A percentile compares a stretch with the other conserved stretches of the same genome.
Evolutionary conservation across 2,113 vertebrate genomes (phyloP).

Genomic region (Lasiurus borealis): DNA sequence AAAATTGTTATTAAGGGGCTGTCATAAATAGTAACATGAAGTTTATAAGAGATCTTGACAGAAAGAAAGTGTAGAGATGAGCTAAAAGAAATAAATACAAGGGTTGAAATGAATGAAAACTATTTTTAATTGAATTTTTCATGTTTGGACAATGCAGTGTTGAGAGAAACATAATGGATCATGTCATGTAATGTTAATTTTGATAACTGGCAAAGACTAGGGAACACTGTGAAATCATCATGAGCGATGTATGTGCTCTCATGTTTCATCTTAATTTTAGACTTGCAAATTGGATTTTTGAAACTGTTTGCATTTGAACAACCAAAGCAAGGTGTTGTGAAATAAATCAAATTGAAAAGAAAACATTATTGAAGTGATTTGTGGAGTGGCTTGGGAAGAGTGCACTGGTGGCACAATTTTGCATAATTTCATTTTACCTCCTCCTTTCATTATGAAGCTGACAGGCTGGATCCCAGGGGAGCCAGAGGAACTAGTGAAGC

Average conservation of each 20-base stretch:
- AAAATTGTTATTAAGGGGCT: constrained; percentile 58
- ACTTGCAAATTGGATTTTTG: constrained; percentile 61
- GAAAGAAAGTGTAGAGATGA: neutral
- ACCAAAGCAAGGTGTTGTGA: constrained; percentile 6
- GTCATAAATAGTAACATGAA: neutral
- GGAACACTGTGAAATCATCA: neutral
- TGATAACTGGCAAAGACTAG: constrained; percentile 18
- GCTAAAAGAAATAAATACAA: neutral
- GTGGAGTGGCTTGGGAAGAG: neutral
- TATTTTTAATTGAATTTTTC: constrained; percentile 51
- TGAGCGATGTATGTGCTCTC: neutral
- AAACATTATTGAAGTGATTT: constrained; percentile 27
- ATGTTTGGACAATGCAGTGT: neutral
- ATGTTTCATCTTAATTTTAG: constrained; percentile 29
- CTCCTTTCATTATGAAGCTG: neutral
- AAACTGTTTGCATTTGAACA: constrained; percentile 36
- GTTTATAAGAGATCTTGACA: neutral
- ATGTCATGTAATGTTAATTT: constrained; percentile 42
- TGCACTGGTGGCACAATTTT: neutral
- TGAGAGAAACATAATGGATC: constrained; percentile 15
- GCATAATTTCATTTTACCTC: neutral
- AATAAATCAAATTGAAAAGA: constrained; percentile 46
- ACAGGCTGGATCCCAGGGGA: neutral
- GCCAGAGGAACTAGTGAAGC: neutral
- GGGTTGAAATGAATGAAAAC: neutral